phyloP scores from a whole-genome alignment of 2,888 invertebrate species.

The Eupelmus urozonus region DNA sequence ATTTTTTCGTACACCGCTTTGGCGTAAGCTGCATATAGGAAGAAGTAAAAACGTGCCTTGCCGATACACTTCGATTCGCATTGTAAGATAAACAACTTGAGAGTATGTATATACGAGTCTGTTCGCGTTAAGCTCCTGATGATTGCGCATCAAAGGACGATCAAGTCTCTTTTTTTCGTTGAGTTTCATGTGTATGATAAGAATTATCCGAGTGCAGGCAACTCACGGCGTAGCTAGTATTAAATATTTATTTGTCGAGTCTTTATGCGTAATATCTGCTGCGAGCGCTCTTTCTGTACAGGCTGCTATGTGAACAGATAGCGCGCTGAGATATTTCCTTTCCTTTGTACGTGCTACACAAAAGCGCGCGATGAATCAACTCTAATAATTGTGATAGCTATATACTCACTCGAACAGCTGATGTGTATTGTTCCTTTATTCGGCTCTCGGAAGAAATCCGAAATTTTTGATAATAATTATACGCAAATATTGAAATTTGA shows the following conservation, averaged over 20 bases:
- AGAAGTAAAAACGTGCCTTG: background rate
- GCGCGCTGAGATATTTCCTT: slow-evolving; percentile 1
- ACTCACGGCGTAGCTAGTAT: slow-evolving; percentile 13
- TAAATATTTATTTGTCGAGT: background rate
- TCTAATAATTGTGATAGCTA: background rate
- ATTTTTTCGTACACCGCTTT: too few species aligned
- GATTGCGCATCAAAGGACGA: too few species aligned
- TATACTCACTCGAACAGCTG: too few species aligned
- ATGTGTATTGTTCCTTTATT: too few species aligned
- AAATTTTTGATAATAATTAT: too few species aligned
- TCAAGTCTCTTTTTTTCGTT: background rate
- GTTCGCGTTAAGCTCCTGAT: too few species aligned
- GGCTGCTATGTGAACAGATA: background rate
- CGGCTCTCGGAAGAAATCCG: too few species aligned
- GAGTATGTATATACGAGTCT: too few species aligned
- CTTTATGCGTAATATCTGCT: background rate
- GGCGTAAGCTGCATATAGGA: too few species aligned
- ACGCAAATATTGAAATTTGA: too few species aligned
- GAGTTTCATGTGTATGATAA: background rate
- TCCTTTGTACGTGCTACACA: slow-evolving; percentile 1
- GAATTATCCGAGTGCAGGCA: slow-evolving; percentile 16
- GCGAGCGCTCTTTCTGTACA: background rate
- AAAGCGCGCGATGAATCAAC: background rate
- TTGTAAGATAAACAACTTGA: too few species aligned
- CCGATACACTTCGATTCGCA: background rate